Percentiles rank a stretch among this genome's conserved stretches.
Evolutionary conservation across 2,888 invertebrate genomes (phyloP).

Genomic region (Sabellastarte sp.): DNA sequence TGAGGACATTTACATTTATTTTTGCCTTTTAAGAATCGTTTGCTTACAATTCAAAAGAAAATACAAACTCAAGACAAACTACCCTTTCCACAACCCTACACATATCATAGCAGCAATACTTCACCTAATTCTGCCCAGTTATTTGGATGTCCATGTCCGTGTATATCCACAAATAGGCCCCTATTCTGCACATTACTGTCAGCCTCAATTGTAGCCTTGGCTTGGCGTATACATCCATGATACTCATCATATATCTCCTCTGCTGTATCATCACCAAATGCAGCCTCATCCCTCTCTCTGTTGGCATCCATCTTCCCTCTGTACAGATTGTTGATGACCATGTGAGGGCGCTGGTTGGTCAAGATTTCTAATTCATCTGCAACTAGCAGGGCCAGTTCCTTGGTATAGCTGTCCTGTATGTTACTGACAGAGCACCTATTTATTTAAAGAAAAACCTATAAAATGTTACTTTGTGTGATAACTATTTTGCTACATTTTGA

Average conservation of each 20-base stretch:
- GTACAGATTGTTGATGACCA: constrained; percentile 19
- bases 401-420: not conserved
- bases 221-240: constrained; percentile 8
- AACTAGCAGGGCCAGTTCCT: not conserved
- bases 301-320: constrained; percentile 26
- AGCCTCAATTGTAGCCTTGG: not conserved
- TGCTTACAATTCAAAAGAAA: no score
- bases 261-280: constrained; percentile 18
- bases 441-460: no score
- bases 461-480: no score
- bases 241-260: constrained; percentile 24
- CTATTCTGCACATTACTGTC: constrained; percentile 5
- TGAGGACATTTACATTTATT: no score
- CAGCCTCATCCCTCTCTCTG: constrained; percentile 20
- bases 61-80: no score
- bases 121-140: constrained; percentile 27
- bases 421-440: not conserved
- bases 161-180: constrained; percentile 29
- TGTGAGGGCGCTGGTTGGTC: not conserved
- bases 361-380: not conserved
- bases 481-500: no score
- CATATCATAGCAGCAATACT: no score
- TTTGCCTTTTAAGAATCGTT: no score
- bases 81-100: no score
- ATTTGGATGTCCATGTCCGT: constrained; percentile 28